Base-by-base conservation (phyloP, 2,113 vertebrate species). In the Passer montanus region DNA sequence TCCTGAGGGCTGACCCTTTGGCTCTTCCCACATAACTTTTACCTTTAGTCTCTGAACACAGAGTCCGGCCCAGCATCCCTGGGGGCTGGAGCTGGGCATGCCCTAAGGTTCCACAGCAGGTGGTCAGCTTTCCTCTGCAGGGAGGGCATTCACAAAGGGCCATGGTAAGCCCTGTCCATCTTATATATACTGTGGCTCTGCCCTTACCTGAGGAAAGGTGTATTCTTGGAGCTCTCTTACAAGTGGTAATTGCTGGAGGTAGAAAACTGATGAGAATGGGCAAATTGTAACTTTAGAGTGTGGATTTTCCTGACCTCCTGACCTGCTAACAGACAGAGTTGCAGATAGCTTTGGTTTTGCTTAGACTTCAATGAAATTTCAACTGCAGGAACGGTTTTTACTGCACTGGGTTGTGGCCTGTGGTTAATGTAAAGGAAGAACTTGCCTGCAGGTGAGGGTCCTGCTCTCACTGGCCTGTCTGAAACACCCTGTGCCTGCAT, bases 361-460 rank as follows among this genome's bases (percentile, higher is more conserved):
- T 91, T 72, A 39, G 17, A 43, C 90, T 75, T 72, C 60, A 81
- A 18, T 3, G 4, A 22, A 6, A 41, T 47, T 5, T 64, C 13
- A 39, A 75, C 60, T 11, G 56, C 50, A 56, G 31, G 41, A 66
- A 68, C 4, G 1, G 1, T 37, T 84, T 80, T 81, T 52, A 39
- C 47, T 75, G 47, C 44, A 2, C 1, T 41, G 16, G 24, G 18
- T 58, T 37, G 11, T 80, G 63, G 23, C 63, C 80, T 10, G 6
- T 23, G 55, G 47, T 55, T 70, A 55, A 49, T 13, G 13, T 31
- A 28, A 81, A 70, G 59, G 20, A 27, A 67, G 7, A 35, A 43
- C 63, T 55, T 72, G 11, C 49, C 39, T 43, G 58, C 0, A 2
- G 39, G 60, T 0, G 0, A 76, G 66, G 27, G 22, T 1, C 33